These are phyloP conservation scores for Psittacus erithacus DNA, from an alignment of 2,113 vertebrate species.

Conservation along the genomic window DNA sequence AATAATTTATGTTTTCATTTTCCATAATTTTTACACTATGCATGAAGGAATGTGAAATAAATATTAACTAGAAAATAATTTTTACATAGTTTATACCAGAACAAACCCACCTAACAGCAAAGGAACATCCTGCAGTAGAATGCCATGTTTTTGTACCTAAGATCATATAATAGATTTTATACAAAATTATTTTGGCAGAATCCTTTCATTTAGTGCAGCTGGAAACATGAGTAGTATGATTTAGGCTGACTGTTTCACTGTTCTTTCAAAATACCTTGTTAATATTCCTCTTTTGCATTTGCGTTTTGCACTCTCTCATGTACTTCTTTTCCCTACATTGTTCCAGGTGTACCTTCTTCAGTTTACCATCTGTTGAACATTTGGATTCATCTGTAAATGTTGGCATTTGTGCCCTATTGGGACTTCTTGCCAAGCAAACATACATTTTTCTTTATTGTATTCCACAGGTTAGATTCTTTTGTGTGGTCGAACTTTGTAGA, in stretches of 20 bases:
- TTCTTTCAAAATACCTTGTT: slow-evolving; percentile 60
- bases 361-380: slow-evolving; percentile 73
- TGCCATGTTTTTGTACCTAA: slow-evolving; percentile 55
- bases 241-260: slow-evolving; percentile 75
- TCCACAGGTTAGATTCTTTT: slow-evolving; percentile 30
- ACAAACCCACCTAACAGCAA: slow-evolving; percentile 46
- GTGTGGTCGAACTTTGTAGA: neutral
- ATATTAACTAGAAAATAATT: slow-evolving; percentile 71
- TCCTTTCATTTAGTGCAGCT: slow-evolving; percentile 78
- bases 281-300: slow-evolving; percentile 59
- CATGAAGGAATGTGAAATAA: slow-evolving; percentile 23
- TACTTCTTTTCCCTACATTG: slow-evolving; percentile 13
- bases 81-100: slow-evolving; percentile 61
- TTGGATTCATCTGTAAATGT: slow-evolving; percentile 54
- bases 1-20: neutral
- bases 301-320: slow-evolving; percentile 37
- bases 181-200: slow-evolving; percentile 78
- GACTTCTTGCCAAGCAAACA: slow-evolving; percentile 50
- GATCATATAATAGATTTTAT: slow-evolving; percentile 72
- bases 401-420: slow-evolving; percentile 18
- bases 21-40: neutral
- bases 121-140: slow-evolving; percentile 62
- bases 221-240: slow-evolving; percentile 68
- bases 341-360: slow-evolving; percentile 69
- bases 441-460: slow-evolving; percentile 35